Percentiles rank a stretch among this genome's conserved stretches.
These are phyloP conservation scores for Clostera curtula DNA, from an alignment of 2,888 invertebrate genomes.

Conservation along the genomic window DNA sequence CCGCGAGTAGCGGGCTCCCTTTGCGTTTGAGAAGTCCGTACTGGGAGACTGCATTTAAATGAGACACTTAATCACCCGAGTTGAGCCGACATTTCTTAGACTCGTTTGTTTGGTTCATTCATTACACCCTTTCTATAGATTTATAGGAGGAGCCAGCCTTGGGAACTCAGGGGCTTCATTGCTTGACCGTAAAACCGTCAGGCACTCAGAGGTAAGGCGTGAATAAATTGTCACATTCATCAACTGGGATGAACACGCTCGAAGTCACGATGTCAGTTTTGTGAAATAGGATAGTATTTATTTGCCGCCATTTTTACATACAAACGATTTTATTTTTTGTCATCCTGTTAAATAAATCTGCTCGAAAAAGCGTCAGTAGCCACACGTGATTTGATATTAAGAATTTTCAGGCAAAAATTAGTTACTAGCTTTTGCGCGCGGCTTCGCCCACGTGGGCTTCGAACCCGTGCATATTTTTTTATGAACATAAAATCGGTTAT, in stretches of 20 bases:
- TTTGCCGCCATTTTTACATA: too few relatives aligned
- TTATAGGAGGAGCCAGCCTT: slow-evolving; percentile 17
- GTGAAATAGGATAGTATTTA: neutral
- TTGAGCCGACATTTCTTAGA: slow-evolving; percentile 62
- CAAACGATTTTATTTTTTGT: too few relatives aligned
- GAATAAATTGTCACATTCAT: neutral
- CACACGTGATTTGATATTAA: too few relatives aligned
- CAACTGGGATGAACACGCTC: neutral
- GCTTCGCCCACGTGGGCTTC: too few relatives aligned
- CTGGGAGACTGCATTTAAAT: slow-evolving; percentile 73
- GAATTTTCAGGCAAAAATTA: too few relatives aligned
- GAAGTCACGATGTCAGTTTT: neutral
- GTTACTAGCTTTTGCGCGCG: too few relatives aligned
- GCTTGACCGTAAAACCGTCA: slow-evolving; percentile 7
- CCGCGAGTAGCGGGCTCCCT: slow-evolving; percentile 62
- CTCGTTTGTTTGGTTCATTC: slow-evolving; percentile 66
- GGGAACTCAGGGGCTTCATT: slow-evolving; percentile 11
- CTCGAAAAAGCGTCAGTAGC: too few relatives aligned
- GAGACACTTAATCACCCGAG: slow-evolving; percentile 73
- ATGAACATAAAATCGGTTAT: slow-evolving; percentile 1
- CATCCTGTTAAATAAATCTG: too few relatives aligned
- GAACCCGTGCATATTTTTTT: too few relatives aligned
- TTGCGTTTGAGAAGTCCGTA: slow-evolving; percentile 68
- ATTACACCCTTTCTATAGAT: slow-evolving; percentile 40
- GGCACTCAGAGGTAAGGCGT: neutral